Base-by-base conservation (phyloP, 2,888 invertebrate species). In the Drosophila fulvimacula region DNA sequence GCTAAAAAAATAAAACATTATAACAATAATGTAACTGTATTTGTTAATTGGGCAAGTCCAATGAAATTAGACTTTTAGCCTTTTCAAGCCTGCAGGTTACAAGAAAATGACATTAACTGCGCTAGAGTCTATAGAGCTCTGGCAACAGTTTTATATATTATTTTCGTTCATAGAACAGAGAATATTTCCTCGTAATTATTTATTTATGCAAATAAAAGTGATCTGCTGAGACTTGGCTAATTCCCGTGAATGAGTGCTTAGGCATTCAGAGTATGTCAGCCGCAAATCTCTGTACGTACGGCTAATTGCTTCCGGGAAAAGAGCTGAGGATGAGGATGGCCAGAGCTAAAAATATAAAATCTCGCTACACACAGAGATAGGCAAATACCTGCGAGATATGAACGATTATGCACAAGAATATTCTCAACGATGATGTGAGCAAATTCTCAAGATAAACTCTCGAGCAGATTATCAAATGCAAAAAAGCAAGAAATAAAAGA, bases 31-130 rank as follows among this genome's bases (percentile, higher is more conserved):
- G 75, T 78, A 71, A 60, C 70, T 51, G 56, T 69, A 76, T 64
- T 81, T 68, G 76, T 74, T 85, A 88, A 89, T 89, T 89, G 86
- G 73, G 79, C 79, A 76, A 79, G 81, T 78, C 77, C 67, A 72
- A 68, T 77, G 87, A 66, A 81, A 88, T 79, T 84, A 76, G 65
- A 70, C 44, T 42, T 21, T 21, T 24, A 42, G 42, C 21, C 42
- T 42, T 42, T 42, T 21, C 21, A 3, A 21, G 21, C 13, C 13
- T 13, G 21, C 46, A 46, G 17, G 6, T 3, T 19, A 48, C 48
- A 48, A 48, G 48, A 11, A 13, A 48, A 48, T 19, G 17, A 32
- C 48, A 48, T 48, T 48, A 48, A 44, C 24, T n/a, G n/a, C n/a
- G n/a, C n/a, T n/a, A n/a, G 27, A n/a, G 19, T 19, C 19, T 7